Conservation (phyloP, 2,888 invertebrate species). For the Anodontia alba region DNA sequence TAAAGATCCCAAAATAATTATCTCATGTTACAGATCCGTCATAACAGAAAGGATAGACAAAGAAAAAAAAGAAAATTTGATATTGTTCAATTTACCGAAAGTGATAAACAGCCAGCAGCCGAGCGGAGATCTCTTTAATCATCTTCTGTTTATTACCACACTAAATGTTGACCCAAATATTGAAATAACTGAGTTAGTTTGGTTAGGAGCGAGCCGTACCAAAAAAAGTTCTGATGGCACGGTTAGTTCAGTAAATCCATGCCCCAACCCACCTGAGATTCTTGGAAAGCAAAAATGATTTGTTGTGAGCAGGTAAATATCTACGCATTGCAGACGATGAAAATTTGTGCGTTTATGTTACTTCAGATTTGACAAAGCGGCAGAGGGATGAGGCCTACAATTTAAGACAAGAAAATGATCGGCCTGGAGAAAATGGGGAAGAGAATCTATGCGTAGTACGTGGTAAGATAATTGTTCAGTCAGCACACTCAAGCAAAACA, state of each 20-base stretch:
- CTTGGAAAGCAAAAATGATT: background rate
- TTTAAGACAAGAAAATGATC: background rate
- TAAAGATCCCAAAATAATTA: too few species aligned
- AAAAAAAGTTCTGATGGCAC: background rate
- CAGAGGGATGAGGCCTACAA: slow-evolving; percentile 3
- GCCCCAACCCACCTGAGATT: background rate
- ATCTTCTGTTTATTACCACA: background rate
- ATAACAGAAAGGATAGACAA: background rate
- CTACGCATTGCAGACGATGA: background rate
- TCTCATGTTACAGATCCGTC: too few species aligned
- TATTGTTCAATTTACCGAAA: background rate
- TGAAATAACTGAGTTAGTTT: background rate
- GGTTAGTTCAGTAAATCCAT: background rate
- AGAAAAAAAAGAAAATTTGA: background rate
- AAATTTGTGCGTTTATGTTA: background rate
- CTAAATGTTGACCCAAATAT: background rate
- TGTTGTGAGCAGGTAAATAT: background rate
- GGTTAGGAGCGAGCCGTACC: background rate
- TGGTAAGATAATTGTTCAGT: background rate
- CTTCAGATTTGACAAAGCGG: background rate
- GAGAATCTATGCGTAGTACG: background rate
- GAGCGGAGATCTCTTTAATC: background rate
- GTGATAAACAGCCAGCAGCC: background rate
- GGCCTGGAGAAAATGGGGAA: background rate
- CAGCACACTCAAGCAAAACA: background rate